Evolutionary conservation across 2,888 invertebrate species (phyloP), one percentile per base, ranked within the genome.

Genomic region (Cantharis rufa): DNA sequence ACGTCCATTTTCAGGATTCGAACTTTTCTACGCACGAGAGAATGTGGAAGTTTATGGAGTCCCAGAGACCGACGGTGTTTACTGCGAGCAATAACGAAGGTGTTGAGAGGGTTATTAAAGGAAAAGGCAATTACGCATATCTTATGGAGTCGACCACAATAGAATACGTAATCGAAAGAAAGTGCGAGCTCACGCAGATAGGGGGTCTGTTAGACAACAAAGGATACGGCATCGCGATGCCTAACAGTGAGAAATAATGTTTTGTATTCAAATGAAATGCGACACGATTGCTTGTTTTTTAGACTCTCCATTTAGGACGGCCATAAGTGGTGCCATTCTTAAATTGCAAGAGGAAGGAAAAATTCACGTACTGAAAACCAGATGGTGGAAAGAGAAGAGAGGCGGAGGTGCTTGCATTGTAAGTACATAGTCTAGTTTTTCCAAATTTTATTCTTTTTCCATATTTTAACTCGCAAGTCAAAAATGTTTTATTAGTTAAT

Each of bases 111-210:
- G 98, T 98, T 0, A 91, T 93, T 78, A 93, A 95, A 85, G 94
- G 93, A 15, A 95, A 95, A 86, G 94, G 95, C 64, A 92, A 93
- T 69, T 99, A 98, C 87, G 99, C 99, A 1, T 99, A 96, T 86
- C 91, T 99, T 27, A 98, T 99, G 97, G 99, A 99, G 88, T 98
- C 97, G 0, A 97, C 98, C 0, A 95, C 96, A 21, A 96, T 99
- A 80, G 99, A 99, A 86, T 99, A 98, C 86, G 94, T 94, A 62
- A 94, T 96, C 70, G 95, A 97, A 86, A 90, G 96, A 80, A 94
- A 96, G 85, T 98, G 98, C 85, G 95, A 96, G 80, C 91, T 98
- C 79, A 95, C 95, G 63, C 96, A 96, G 90, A 94, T 98, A 21
- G 98, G 98, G 0, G 95, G 96, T 1, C 93, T 96, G 90, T 90